Evolutionary conservation across 2,888 invertebrate genomes (phyloP).

Genomic region (Drosophila prolongata): DNA sequence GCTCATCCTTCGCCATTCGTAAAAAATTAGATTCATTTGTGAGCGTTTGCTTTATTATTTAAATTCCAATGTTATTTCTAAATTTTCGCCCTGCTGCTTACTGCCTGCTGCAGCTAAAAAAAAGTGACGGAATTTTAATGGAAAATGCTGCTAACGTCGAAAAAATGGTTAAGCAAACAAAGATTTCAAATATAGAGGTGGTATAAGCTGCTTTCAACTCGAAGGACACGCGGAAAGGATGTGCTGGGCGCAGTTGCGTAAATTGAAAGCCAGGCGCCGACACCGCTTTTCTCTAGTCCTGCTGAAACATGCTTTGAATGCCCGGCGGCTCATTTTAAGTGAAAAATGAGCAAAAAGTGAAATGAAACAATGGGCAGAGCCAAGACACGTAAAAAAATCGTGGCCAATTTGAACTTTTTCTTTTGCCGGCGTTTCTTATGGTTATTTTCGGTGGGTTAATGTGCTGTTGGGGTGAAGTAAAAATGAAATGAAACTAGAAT

Average conservation of each 20-base stretch:
- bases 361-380: slow-evolving; percentile 81
- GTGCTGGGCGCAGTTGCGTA: slow-evolving; percentile 66
- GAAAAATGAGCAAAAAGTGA: slow-evolving; percentile 79
- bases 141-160: slow-evolving; percentile 80
- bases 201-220: slow-evolving; percentile 72
- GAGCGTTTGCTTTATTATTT: slow-evolving; percentile 80
- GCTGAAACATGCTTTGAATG: slow-evolving; percentile 73
- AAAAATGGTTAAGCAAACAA: slow-evolving; percentile 74
- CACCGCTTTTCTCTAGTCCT: slow-evolving; percentile 24
- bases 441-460: slow-evolving; percentile 77
- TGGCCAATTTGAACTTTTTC: slow-evolving; percentile 84
- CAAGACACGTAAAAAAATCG: slow-evolving; percentile 72
- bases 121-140: slow-evolving; percentile 82
- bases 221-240: slow-evolving; percentile 74
- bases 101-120: slow-evolving; percentile 27
- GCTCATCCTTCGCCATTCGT: slow-evolving; percentile 56
- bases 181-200: slow-evolving; percentile 56
- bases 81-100: slow-evolving; percentile 59
- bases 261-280: slow-evolving; percentile 68
- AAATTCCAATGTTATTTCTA: slow-evolving; percentile 79
- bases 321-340: slow-evolving; percentile 76
- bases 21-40: slow-evolving; percentile 82
- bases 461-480: slow-evolving; percentile 77
- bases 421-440: slow-evolving; percentile 73
- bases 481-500: slow-evolving; percentile 33